Conservation (phyloP, 2,797 vertebrate genomes). For the Amphiprion clarkii region DNA sequence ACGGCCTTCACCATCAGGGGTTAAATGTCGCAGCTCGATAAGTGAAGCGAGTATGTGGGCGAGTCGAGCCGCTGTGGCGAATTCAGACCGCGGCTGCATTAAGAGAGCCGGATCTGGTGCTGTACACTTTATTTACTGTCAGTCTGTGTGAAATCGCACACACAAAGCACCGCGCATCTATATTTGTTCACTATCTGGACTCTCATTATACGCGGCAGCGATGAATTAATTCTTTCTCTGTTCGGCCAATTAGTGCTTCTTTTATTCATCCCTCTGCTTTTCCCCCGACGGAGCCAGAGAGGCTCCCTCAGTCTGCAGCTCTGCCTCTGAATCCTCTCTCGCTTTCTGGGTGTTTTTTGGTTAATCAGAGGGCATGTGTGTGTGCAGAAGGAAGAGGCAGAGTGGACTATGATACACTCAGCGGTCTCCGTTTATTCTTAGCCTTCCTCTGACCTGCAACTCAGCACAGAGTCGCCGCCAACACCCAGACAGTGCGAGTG, state of each 20-base stretch:
- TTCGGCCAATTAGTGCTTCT: conserved; percentile 20
- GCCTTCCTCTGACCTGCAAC: conserved; percentile 64
- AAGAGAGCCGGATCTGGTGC: neutral
- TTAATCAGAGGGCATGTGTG: conserved; percentile 30
- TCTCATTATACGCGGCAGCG: conserved; percentile 15
- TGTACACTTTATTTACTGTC: conserved; percentile 23
- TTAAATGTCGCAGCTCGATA: neutral
- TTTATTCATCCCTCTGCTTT: conserved; percentile 25
- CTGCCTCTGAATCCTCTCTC: conserved; percentile 12
- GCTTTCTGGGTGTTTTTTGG: conserved; percentile 21
- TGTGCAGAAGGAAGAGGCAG: conserved; percentile 37
- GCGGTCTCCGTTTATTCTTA: conserved; percentile 72
- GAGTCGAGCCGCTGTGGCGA: neutral
- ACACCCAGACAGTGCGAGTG: conserved; percentile 36
- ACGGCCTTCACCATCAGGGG: neutral
- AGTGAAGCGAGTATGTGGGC: neutral
- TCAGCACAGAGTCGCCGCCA: conserved; percentile 52
- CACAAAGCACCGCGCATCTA: neutral
- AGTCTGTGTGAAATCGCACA: neutral
- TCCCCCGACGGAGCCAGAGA: neutral
- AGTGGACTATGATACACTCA: conserved; percentile 42
- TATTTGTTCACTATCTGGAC: conserved; percentile 25
- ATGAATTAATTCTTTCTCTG: conserved; percentile 15
- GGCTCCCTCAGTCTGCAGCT: conserved; percentile 15
- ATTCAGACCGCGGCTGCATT: neutral